phyloP scores from a whole-genome alignment of 2,797 vertebrate genomes.

The Pangasius sanitwongsei region DNA sequence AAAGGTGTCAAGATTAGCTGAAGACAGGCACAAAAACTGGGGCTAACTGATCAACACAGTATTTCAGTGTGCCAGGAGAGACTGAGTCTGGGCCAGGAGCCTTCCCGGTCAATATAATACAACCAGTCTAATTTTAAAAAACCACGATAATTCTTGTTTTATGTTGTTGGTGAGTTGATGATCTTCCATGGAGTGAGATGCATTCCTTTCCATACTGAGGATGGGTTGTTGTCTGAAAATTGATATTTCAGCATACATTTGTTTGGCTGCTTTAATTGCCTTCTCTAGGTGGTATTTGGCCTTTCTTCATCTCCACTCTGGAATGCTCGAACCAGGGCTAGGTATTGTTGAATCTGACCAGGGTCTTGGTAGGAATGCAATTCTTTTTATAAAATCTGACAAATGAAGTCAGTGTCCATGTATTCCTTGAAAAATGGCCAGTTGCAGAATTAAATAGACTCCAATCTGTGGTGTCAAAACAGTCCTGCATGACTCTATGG shows the following conservation, averaged over 20 bases:
- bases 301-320: not conserved
- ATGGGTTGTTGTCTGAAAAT: not conserved
- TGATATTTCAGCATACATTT: not conserved
- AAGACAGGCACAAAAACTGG: not conserved
- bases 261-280: not conserved
- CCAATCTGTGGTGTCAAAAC: slow-evolving; percentile 9
- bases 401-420: not conserved
- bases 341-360: not conserved
- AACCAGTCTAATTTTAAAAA: too few relatives aligned
- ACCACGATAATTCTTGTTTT: too few relatives aligned
- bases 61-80: not conserved
- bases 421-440: not conserved
- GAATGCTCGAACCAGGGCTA: not conserved
- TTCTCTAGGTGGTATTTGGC: not conserved
- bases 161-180: not conserved
- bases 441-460: not conserved
- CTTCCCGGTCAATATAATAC: not conserved
- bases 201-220: not conserved
- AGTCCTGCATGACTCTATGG: not conserved
- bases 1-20: not conserved
- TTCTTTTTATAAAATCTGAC: not conserved
- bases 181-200: not conserved
- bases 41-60: not conserved
- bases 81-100: not conserved
- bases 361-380: not conserved